These are phyloP conservation scores for Rattus rattus DNA, from an alignment of 2,113 vertebrate species.

Conservation along the genomic window DNA sequence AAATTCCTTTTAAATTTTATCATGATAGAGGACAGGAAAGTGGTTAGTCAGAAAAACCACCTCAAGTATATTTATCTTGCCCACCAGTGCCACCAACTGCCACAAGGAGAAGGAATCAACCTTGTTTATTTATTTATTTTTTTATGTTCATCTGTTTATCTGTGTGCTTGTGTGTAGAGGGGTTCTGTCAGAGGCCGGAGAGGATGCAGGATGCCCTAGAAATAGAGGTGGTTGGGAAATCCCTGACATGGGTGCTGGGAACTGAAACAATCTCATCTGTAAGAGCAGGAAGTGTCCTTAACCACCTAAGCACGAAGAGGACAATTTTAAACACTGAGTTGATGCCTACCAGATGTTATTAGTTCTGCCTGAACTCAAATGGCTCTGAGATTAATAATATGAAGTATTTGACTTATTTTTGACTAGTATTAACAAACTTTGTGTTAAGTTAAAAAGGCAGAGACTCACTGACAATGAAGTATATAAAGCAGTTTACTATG, in stretches of 20 bases:
- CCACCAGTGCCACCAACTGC: neutral
- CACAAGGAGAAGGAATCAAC: neutral
- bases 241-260: neutral
- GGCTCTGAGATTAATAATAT: neutral
- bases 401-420: neutral
- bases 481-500: neutral
- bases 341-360: neutral
- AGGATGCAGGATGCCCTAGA: neutral
- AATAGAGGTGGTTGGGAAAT: neutral
- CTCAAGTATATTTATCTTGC: neutral
- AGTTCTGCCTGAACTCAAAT: neutral
- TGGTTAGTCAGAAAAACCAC: too few species aligned
- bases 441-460: neutral
- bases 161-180: neutral
- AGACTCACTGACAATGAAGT: neutral
- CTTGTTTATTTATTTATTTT: too few species aligned
- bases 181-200: neutral
- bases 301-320: neutral
- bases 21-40: neutral
- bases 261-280: neutral
- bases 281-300: neutral
- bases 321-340: neutral
- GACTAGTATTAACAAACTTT: neutral
- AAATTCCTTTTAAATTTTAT: neutral
- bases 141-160: neutral